phyloP scores from a whole-genome alignment of 2,888 invertebrate species.

The Nephrocerus scutellatus region DNA sequence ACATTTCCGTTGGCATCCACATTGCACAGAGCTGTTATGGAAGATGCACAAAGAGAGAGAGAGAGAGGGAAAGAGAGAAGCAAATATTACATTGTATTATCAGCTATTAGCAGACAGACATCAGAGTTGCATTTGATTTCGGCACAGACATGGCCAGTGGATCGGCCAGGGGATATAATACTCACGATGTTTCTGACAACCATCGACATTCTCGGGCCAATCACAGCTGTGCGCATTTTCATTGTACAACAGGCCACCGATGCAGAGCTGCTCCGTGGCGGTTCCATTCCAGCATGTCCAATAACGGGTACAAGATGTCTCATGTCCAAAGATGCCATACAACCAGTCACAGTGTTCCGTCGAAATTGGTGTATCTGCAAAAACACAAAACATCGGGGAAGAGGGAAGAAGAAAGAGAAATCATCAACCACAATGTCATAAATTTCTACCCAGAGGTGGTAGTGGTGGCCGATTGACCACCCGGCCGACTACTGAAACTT shows the following conservation, averaged over 20 bases:
- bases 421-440: not conserved
- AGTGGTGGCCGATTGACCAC: not conserved
- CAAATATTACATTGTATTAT: not conserved
- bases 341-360: conserved; percentile 88
- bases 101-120: conserved; percentile 1
- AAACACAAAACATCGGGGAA: conserved; percentile 1
- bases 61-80: not conserved
- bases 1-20: conserved; percentile 88
- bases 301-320: conserved; percentile 86
- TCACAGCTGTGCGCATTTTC: conserved; percentile 87
- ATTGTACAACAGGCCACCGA: conserved; percentile 83
- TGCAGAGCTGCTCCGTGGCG: conserved; percentile 84
- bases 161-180: conserved; percentile 18
- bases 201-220: conserved; percentile 90
- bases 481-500: not conserved
- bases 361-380: conserved; percentile 69
- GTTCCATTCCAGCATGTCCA: conserved; percentile 96
- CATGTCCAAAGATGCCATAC: conserved; percentile 89
- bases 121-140: too few relatives aligned
- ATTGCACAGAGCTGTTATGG: conserved; percentile 73
- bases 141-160: not conserved
- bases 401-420: conserved; percentile 9
- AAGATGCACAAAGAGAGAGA: conserved; percentile 1
- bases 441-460: conserved; percentile 3
- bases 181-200: conserved; percentile 92